Evolutionary conservation across 2,797 vertebrate species (phyloP).

Genomic region (Mus spretus): DNA sequence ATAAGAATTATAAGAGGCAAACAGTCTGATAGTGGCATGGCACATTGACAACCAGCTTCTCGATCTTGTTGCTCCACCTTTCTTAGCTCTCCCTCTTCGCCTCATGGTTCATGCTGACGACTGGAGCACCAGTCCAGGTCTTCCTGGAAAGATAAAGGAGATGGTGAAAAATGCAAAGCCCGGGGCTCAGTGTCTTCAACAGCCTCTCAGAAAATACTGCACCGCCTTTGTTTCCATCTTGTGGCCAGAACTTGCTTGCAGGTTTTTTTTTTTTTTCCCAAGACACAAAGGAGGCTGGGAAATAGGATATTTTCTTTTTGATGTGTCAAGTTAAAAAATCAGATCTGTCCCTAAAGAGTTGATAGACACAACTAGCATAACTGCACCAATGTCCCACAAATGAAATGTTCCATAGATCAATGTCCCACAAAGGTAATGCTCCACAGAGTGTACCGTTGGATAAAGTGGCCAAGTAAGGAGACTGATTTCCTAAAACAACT

Average conservation of each 20-base stretch:
- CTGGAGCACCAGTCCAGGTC: not conserved
- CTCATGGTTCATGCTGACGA: not conserved
- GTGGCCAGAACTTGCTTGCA: constrained; percentile 14
- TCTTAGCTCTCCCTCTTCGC: constrained; percentile 12
- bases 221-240: constrained; percentile 21
- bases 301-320: constrained; percentile 33
- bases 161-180: constrained; percentile 11
- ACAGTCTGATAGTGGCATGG: not conserved
- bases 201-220: constrained; percentile 32
- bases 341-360: not conserved
- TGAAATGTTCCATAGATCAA: constrained; percentile 8
- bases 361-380: constrained; percentile 41
- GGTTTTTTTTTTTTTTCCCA: not conserved
- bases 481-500: constrained; percentile 43
- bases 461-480: constrained; percentile 65
- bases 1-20: not conserved
- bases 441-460: not conserved
- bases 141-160: constrained; percentile 22
- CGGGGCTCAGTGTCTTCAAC: not conserved
- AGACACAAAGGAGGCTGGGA: constrained; percentile 42
- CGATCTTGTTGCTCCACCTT: not conserved
- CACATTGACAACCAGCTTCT: not conserved
- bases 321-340: constrained; percentile 53
- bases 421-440: constrained; percentile 39
- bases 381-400: constrained; percentile 28